Evolutionary conservation across 2,113 vertebrate genomes (phyloP).

Genomic region (Cyphomyrus discorhynchus): DNA sequence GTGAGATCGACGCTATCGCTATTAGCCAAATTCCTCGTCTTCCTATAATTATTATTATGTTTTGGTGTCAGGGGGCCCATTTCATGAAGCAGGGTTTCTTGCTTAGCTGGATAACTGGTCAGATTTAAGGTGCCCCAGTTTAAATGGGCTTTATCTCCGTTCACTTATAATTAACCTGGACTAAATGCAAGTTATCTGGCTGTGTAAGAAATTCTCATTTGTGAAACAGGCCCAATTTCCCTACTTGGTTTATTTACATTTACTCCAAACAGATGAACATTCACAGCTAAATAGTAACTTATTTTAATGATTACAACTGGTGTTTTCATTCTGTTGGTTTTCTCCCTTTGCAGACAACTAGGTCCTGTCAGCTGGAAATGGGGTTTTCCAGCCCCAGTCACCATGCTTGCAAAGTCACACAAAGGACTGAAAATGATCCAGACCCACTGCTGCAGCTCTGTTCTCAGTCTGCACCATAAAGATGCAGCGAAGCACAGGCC

Average conservation of each 20-base stretch:
- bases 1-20: conserved; percentile 53
- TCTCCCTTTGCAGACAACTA: conserved; percentile 67
- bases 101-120: background rate
- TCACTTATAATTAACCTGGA: background rate
- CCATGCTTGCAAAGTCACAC: background rate
- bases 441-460: background rate
- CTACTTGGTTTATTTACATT: background rate
- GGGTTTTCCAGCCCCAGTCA: background rate
- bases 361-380: conserved; percentile 39
- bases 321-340: background rate
- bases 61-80: background rate
- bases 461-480: background rate
- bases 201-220: background rate
- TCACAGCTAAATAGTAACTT: background rate
- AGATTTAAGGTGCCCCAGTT: background rate
- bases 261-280: background rate
- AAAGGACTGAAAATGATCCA: conserved; percentile 9
- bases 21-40: background rate
- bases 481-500: background rate
- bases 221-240: background rate
- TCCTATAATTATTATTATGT: background rate
- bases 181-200: background rate
- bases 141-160: background rate
- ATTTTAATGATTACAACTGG: background rate
- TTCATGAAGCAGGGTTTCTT: background rate